Base-by-base conservation (phyloP, 1,140 invertebrate species). In the Drosophila willistoni region DNA sequence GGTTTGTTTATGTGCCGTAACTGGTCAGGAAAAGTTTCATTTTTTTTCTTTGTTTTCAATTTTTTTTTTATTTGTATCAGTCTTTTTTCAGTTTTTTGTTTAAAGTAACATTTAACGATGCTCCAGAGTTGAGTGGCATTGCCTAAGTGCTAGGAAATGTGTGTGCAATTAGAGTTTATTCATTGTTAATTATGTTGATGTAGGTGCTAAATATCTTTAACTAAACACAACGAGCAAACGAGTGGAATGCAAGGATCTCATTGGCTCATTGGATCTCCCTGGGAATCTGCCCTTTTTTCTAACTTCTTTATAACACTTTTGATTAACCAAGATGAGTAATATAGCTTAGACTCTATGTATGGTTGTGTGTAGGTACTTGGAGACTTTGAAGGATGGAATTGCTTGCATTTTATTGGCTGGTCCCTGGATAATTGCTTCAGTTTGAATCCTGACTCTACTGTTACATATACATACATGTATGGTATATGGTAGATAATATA, bases 1-100 rank as follows among this genome's bases (percentile, higher is more conserved):
- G 69, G 79, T 87, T 86, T 86, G 83, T 83, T 86, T 87, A 83
- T 86, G 72, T 87, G 79, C 82, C 72, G 83, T 79, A 81, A 82
- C 82, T 81, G 79, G 79, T 61, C 56, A 59, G 56, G 14, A 59
- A 59, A 36, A 33, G 29, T 29, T 59, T 59, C 25, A 25, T 55
- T 55, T 60, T 12, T 14, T 34, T 41, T 14, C 1, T 44, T 59
- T 22, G 0, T 34, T 73, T 17, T 12, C n/a, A n/a, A n/a, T n/a
- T n/a, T n/a, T 41, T 17, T 44, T 29, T 22, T 34, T n/a, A 13
- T 39, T 34, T 14, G 57, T 60, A 7, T 19, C 7, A 14, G 14
- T 54, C 34, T 29, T 71, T 42, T 63, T 42, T 54, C 19, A 12
- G 51, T 9, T 64, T 59, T 55, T 41, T 34, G 25, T 7, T 10